Percentiles rank a stretch among this genome's conserved stretches.
Conservation (phyloP, 2,888 invertebrate species). For the Baronia brevicornis region DNA sequence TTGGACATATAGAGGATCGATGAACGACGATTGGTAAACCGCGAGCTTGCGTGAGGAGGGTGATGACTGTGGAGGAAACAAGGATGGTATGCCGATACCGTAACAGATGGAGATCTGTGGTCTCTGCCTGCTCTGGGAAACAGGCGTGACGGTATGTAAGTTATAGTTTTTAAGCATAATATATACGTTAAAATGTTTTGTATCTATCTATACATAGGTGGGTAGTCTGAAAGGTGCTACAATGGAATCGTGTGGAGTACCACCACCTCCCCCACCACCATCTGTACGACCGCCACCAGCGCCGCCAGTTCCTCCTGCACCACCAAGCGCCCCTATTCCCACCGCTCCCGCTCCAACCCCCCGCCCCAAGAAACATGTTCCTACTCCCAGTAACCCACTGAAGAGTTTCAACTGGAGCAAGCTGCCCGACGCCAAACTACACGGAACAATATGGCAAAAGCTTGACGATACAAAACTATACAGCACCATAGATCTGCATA, state of each 20-base stretch:
- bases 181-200: no score
- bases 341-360: slow-evolving; percentile 75
- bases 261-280: slow-evolving; percentile 74
- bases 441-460: slow-evolving; percentile 96
- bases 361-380: slow-evolving; percentile 88
- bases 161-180: no score
- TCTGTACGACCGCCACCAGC: slow-evolving; percentile 76
- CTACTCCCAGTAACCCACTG: slow-evolving; percentile 92
- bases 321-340: slow-evolving; percentile 72
- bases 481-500: slow-evolving; percentile 91
- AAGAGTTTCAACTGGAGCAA: slow-evolving; percentile 99
- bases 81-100: no score
- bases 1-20: no score
- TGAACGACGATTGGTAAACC: no score
- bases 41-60: no score
- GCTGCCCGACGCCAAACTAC: slow-evolving; percentile 91
- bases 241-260: slow-evolving; percentile 48
- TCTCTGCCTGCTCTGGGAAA: no score
- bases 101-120: no score
- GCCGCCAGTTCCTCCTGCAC: slow-evolving; percentile 75
- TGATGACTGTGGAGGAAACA: no score
- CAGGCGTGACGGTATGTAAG: no score
- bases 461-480: slow-evolving; percentile 95
- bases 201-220: slow-evolving; percentile 35
- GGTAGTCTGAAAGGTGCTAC: slow-evolving; percentile 68